A percentile compares a stretch with the other conserved stretches of the same genome.
phyloP scores from a whole-genome alignment of 2,888 invertebrate species.

The Noctua fimbriata region DNA sequence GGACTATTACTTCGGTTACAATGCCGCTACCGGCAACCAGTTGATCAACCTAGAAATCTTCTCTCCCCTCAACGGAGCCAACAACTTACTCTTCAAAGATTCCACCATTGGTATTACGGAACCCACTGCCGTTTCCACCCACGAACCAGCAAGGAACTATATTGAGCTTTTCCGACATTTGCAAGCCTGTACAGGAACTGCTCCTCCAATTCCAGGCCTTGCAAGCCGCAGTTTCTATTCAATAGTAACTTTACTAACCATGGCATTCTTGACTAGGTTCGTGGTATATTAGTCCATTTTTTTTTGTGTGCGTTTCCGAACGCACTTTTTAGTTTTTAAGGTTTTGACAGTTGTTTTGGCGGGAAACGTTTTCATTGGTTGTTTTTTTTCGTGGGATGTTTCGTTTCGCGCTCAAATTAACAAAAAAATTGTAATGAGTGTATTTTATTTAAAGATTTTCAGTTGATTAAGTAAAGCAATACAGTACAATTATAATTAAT shows the following conservation, averaged over 20 bases:
- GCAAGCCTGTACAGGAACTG: constrained; percentile 79
- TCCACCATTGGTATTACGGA: constrained; percentile 90
- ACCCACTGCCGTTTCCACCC: constrained; percentile 75
- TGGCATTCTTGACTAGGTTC: constrained; percentile 73
- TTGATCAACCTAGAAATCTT: constrained; percentile 90
- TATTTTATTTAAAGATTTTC: not conserved
- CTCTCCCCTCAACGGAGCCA: constrained; percentile 88
- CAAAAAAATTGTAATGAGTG: not conserved
- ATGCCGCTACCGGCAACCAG: constrained; percentile 75
- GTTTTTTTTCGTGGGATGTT: constrained; percentile 2
- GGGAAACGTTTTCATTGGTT: constrained; percentile 41
- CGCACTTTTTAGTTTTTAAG: constrained; percentile 33
- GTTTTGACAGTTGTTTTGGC: constrained; percentile 61
- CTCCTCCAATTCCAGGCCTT: constrained; percentile 67
- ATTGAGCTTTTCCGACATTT: constrained; percentile 88
- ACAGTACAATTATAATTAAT: not conserved
- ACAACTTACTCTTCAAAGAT: constrained; percentile 91
- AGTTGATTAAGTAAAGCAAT: constrained; percentile 7
- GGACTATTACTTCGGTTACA: constrained; percentile 89
- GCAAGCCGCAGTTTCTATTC: constrained; percentile 75
- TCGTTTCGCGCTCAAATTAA: not conserved
- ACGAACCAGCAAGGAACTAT: constrained; percentile 89
- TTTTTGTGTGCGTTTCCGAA: constrained; percentile 44
- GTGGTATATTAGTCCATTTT: constrained; percentile 69
- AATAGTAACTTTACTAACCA: constrained; percentile 73